A percentile compares a stretch with the other conserved stretches of the same genome.
These are phyloP conservation scores for Mastacembelus armatus DNA, from an alignment of 2,797 vertebrate genomes.

Conservation along the genomic window DNA sequence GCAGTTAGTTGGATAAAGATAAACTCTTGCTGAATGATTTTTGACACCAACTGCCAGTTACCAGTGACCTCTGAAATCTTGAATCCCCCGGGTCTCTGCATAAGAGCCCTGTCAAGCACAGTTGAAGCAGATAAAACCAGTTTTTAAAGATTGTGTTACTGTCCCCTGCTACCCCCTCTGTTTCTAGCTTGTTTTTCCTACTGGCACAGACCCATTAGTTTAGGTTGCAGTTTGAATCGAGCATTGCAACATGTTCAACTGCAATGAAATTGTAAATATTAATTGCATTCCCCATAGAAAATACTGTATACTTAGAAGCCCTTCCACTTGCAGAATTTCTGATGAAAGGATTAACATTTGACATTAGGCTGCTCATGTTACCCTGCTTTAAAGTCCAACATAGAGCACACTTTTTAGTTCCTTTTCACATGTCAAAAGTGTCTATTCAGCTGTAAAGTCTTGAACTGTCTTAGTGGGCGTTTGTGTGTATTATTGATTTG, in stretches of 20 bases:
- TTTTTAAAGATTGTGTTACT: constrained; percentile 69
- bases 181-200: constrained; percentile 68
- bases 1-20: constrained; percentile 65
- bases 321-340: constrained; percentile 47
- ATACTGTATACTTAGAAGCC: constrained; percentile 57
- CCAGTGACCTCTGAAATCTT: constrained; percentile 55
- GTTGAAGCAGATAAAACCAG: constrained; percentile 68
- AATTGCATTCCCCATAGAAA: constrained; percentile 60
- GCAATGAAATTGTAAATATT: constrained; percentile 73
- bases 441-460: constrained; percentile 54
- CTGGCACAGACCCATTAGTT: constrained; percentile 68
- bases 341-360: constrained; percentile 65
- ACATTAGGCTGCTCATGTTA: constrained; percentile 62
- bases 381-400: constrained; percentile 60
- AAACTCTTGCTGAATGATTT: constrained; percentile 69
- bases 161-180: constrained; percentile 56
- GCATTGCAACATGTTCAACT: constrained; percentile 61
- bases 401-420: constrained; percentile 41
- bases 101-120: constrained; percentile 64
- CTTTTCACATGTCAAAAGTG: constrained; percentile 48
- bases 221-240: constrained; percentile 60
- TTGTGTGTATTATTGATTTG: constrained; percentile 22
- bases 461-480: constrained; percentile 29
- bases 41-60: constrained; percentile 72
- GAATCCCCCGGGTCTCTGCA: constrained; percentile 52